These are phyloP conservation scores for Melanotaenia duboulayi DNA, from an alignment of 2,113 vertebrate species.

Conservation along the genomic window DNA sequence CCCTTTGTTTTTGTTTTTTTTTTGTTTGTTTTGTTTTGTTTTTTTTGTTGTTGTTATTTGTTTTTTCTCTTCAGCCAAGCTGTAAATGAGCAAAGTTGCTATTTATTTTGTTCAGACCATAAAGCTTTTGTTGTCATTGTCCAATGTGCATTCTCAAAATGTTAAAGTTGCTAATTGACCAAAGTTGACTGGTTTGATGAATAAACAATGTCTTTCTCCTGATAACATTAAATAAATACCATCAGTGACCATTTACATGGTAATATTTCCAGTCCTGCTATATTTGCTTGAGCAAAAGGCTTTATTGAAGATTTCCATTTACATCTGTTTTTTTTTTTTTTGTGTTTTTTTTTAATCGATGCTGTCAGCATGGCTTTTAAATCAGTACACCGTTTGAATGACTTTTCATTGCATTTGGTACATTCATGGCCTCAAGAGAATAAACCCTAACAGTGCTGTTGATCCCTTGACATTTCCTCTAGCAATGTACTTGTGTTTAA, in stretches of 20 bases:
- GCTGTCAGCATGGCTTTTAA: too few species aligned
- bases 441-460: background rate
- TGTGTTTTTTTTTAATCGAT: too few species aligned
- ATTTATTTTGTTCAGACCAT: constrained; percentile 86
- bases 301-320: background rate
- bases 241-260: constrained; percentile 64
- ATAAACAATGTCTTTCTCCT: constrained; percentile 86
- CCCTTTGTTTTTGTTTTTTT: constrained; percentile 54
- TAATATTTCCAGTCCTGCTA: constrained; percentile 20
- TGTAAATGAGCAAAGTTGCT: constrained; percentile 85
- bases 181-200: constrained; percentile 88
- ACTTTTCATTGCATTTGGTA: background rate
- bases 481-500: constrained; percentile 2
- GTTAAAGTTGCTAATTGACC: constrained; percentile 86
- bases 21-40: constrained; percentile 45
- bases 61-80: constrained; percentile 74
- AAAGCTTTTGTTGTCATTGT: constrained; percentile 80
- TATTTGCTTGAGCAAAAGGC: background rate
- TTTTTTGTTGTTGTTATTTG: constrained; percentile 41
- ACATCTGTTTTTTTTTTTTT: too few species aligned
- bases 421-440: background rate
- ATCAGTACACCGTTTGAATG: background rate
- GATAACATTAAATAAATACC: constrained; percentile 81
- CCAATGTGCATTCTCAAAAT: constrained; percentile 83
- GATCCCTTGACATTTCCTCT: constrained; percentile 17